Percentiles rank a stretch among this genome's conserved stretches.
phyloP scores from a whole-genome alignment of 1,140 invertebrate genomes.

The Leucophenga varia region DNA sequence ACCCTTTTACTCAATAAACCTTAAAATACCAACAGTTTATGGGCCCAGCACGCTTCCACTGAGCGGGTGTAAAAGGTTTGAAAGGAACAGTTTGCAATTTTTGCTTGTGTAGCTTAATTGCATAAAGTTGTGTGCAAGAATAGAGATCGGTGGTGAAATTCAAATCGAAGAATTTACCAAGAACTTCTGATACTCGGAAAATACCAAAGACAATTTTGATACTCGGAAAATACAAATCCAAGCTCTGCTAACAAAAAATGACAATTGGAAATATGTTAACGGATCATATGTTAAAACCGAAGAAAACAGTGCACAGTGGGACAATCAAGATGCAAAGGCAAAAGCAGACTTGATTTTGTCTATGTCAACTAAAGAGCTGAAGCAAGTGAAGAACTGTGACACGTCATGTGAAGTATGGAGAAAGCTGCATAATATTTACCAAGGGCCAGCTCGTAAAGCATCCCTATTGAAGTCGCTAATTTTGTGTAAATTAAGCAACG shows the following conservation, averaged over 20 bases:
- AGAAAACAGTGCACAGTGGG: not conserved
- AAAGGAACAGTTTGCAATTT: too few species aligned
- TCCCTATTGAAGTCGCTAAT: conserved; percentile 16
- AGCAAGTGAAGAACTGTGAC: conserved; percentile 27
- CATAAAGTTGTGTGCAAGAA: too few species aligned
- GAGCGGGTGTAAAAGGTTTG: too few species aligned
- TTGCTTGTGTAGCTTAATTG: too few species aligned
- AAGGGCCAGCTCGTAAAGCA: conserved; percentile 21
- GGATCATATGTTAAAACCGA: conserved; percentile 2
- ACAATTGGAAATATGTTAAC: conserved; percentile 23
- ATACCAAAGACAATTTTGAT: conserved; percentile 22
- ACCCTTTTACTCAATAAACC: too few species aligned
- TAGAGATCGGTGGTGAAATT: too few species aligned
- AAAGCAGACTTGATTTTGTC: conserved; percentile 28
- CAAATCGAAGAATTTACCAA: not conserved
- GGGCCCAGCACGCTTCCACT: conserved; percentile 89
- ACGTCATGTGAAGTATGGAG: conserved; percentile 32
- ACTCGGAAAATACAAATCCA: conserved; percentile 30
- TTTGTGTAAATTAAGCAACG: conserved; percentile 24
- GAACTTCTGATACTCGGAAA: not conserved
- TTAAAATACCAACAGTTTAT: too few species aligned
- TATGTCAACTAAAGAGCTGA: conserved; percentile 25
- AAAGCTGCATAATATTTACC: conserved; percentile 28
- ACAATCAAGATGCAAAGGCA: conserved; percentile 10
- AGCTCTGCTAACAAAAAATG: conserved; percentile 26